These are phyloP conservation scores for Tachysurus vachellii DNA, from an alignment of 2,113 vertebrate genomes.

Conservation along the genomic window DNA sequence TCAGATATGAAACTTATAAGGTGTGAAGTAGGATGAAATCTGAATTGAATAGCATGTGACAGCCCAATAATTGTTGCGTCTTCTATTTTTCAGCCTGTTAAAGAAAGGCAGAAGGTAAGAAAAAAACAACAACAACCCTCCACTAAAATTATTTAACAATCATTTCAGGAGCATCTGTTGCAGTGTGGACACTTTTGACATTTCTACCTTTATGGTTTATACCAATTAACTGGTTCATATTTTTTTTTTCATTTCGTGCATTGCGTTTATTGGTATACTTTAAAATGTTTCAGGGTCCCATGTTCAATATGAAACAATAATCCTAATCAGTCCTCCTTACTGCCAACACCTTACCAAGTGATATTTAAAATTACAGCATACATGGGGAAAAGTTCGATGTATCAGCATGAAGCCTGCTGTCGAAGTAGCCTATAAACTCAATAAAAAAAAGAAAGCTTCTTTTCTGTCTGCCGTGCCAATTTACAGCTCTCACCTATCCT, in stretches of 20 bases:
- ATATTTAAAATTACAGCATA: slow-evolving; percentile 19
- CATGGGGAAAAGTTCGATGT: slow-evolving; percentile 21
- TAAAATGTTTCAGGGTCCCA: not conserved
- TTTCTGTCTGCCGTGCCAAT: slow-evolving; percentile 43
- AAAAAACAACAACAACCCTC: not conserved
- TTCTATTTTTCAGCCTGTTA: not conserved
- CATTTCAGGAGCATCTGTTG: not conserved
- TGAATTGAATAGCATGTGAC: not conserved
- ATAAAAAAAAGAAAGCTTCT: slow-evolving; percentile 25
- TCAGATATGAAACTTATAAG: not conserved
- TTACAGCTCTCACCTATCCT: slow-evolving; percentile 38
- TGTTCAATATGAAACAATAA: not conserved
- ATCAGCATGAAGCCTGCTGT: slow-evolving; percentile 41
- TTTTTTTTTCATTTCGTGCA: not conserved
- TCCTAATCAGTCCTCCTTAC: not conserved
- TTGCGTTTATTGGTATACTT: not conserved
- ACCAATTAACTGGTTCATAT: not conserved
- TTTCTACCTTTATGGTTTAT: not conserved
- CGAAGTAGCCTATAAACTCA: slow-evolving; percentile 26
- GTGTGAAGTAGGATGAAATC: not conserved
- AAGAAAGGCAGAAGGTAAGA: not conserved
- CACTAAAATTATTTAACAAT: not conserved
- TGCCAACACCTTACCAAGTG: not conserved
- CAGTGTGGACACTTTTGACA: not conserved
- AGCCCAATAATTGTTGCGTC: slow-evolving; percentile 3